phyloP scores from a whole-genome alignment of 2,113 vertebrate genomes.

The Ovis canadensis region DNA sequence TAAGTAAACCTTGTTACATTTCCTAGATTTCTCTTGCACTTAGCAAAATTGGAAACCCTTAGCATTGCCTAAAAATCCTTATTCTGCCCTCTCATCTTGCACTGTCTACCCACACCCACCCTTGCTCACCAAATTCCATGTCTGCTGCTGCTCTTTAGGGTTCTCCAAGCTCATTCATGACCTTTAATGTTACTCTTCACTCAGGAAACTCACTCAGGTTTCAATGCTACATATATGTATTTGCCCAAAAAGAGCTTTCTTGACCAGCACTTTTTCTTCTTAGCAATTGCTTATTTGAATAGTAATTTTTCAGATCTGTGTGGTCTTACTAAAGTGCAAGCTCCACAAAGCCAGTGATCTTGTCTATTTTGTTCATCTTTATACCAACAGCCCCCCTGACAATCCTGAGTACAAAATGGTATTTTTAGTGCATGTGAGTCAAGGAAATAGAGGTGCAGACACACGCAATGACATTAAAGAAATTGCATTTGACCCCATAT shows the following conservation, averaged over 20 bases:
- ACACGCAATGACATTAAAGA: accelerated
- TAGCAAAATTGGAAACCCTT: background rate
- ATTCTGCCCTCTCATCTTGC: too few species aligned
- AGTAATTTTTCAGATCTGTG: background rate
- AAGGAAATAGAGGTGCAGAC: accelerated
- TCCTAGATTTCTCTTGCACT: background rate
- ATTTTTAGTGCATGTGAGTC: background rate
- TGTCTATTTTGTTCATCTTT: too few species aligned
- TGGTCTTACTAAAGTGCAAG: accelerated
- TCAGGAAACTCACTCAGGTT: too few species aligned
- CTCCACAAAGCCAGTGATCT: accelerated
- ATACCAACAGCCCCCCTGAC: accelerated
- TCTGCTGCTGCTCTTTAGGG: accelerated
- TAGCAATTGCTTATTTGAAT: background rate
- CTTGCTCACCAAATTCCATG: too few species aligned
- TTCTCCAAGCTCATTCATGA: too few species aligned
- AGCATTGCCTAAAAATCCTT: background rate
- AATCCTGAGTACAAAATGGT: accelerated
- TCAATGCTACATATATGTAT: accelerated
- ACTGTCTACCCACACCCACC: accelerated
- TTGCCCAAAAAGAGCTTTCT: background rate
- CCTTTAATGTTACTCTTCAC: background rate
- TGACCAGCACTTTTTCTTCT: background rate
- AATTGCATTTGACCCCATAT: accelerated
- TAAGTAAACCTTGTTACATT: background rate